These are phyloP conservation scores for Drosophila pseudoananassae DNA, from an alignment of 1,140 invertebrate species.

Conservation along the genomic window DNA sequence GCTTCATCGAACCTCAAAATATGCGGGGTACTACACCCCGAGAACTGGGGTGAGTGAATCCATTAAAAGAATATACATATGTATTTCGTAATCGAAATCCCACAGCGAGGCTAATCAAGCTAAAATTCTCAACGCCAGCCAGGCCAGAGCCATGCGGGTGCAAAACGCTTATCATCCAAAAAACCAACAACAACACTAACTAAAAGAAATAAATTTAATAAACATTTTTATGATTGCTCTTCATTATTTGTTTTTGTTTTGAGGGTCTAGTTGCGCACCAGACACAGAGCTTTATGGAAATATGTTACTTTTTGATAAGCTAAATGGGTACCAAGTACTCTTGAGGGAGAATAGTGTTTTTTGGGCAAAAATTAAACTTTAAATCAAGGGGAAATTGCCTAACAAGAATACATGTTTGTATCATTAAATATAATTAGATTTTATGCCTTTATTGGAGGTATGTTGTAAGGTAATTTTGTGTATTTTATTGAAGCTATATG, in stretches of 20 bases:
- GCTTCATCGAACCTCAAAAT: neutral
- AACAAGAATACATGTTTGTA: constrained; percentile 11
- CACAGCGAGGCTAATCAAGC: constrained; percentile 53
- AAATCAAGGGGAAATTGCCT: constrained; percentile 1
- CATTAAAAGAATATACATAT: constrained; percentile 55
- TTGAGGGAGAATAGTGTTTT: constrained; percentile 15
- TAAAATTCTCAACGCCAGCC: constrained; percentile 17
- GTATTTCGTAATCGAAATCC: constrained; percentile 54
- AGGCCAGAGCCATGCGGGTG: constrained; percentile 39
- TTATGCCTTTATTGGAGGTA: constrained; percentile 23
- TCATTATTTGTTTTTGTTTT: constrained; percentile 15
- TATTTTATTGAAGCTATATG: constrained; percentile 26
- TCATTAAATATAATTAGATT: constrained; percentile 19
- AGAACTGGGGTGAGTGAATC: constrained; percentile 18
- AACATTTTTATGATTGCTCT: constrained; percentile 54
- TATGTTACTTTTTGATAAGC: constrained; percentile 27
- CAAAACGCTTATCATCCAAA: constrained; percentile 49
- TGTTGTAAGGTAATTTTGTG: constrained; percentile 10
- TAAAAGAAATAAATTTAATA: constrained; percentile 52
- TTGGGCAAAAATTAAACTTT: constrained; percentile 47
- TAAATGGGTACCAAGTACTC: constrained; percentile 16
- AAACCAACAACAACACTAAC: constrained; percentile 21
- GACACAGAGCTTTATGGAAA: constrained; percentile 37
- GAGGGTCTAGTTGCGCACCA: neutral
- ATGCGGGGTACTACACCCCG: constrained; percentile 15